Base-by-base conservation (phyloP, 2,113 vertebrate species). In the Aegotheles bennettii region DNA sequence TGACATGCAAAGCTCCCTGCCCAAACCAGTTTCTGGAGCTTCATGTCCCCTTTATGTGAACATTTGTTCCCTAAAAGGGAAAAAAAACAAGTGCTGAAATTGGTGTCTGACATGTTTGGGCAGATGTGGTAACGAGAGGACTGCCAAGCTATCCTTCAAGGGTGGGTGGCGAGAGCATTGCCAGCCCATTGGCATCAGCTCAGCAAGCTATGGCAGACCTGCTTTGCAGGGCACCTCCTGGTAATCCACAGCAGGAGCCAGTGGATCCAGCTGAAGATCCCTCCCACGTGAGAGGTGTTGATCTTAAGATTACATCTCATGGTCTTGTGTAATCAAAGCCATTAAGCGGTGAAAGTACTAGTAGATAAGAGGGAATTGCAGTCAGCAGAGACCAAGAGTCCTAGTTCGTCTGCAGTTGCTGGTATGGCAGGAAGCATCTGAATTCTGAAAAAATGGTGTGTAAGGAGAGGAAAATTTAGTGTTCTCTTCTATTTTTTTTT, bases 1-100 rank as follows among this genome's bases (percentile, higher is more conserved):
- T 91, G 84, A 71, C 79, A 64, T 79, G 88, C 84, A 93, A 86
- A 91, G 93, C 79, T 92, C 75, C 64, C 68, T 89, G 83, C 90
- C 94, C 48, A 91, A 95, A 96, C 93, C 91, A 94, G 90, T 92
- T 97, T 81, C 63, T 78, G 31, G 64, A 84, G 70, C 56, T 86
- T 48, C 6, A 3, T 93, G 92, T 95, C 94, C 88, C 90, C 57
- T 90, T 89, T 56, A 51, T 36, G 60, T 90, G 81, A 90, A 67
- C 75, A 76, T 43, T 90, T 71, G 36, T 90, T 95, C 94, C 77
- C 76, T 93, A 45, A 84, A 94, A 79, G 87, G 47, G 40, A 90
- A 91, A 90, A 91, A 77, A 45, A 94, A 87, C 91, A 84, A 87
- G 60, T 86, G 95, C 69, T 67, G 95, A 78, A 95, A 94, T 92